phyloP scores from a whole-genome alignment of 1,140 invertebrate genomes.

The Paraescarpia echinospica region DNA sequence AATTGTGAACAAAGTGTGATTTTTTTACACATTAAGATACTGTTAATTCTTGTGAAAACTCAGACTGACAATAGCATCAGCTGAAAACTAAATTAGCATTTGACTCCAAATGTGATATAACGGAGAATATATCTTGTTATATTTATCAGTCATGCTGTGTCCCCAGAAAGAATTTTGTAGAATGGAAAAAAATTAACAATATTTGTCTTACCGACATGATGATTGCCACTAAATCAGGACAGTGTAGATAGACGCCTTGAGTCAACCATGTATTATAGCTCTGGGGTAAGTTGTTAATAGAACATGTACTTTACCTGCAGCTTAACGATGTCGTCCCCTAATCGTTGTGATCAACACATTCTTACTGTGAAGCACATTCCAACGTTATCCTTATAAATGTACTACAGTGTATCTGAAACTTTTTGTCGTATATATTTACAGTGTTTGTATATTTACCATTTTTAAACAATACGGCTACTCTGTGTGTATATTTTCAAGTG shows the following conservation, averaged over 20 bases:
- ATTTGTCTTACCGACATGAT: background rate
- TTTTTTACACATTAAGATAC: background rate
- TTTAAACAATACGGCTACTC: background rate
- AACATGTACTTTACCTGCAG: no score
- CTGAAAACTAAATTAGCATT: background rate
- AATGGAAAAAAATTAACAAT: background rate
- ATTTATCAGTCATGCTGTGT: background rate
- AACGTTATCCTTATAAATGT: background rate
- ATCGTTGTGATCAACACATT: no score
- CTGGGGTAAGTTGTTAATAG: background rate
- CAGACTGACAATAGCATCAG: background rate
- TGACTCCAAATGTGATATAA: background rate
- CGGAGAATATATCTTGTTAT: background rate
- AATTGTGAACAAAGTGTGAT: no score
- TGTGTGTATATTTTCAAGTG: background rate
- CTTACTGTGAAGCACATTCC: background rate
- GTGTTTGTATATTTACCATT: background rate
- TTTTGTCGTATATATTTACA: background rate
- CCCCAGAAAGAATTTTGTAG: background rate
- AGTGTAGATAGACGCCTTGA: background rate
- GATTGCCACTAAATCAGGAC: background rate
- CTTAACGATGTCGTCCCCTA: no score
- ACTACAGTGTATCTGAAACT: background rate
- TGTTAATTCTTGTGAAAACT: background rate
- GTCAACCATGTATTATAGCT: background rate